Conservation (phyloP, 1,140 invertebrate genomes). For the Zeugodacus cucurbitae region DNA sequence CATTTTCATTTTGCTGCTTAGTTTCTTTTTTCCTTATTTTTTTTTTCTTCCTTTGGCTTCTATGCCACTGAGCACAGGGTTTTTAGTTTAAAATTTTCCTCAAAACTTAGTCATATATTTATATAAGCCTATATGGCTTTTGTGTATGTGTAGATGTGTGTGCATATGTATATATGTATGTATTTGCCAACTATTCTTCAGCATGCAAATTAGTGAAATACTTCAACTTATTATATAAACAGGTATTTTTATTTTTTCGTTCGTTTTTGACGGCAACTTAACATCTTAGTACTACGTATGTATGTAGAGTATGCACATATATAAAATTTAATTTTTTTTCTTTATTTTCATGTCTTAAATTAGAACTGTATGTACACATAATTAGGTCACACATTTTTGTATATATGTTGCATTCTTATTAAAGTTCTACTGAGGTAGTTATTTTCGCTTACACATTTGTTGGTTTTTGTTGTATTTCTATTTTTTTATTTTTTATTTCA, state of each 20-base stretch:
- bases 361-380: conserved; percentile 1
- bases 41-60: not conserved
- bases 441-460: conserved; percentile 8
- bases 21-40: not conserved
- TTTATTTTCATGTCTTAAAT: not conserved
- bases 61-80: not conserved
- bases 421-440: conserved; percentile 16
- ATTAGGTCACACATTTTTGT: conserved; percentile 22
- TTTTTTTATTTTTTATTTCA: not conserved
- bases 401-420: conserved; percentile 24
- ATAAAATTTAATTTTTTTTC: conserved; percentile 5
- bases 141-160: not conserved
- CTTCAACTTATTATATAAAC: no score
- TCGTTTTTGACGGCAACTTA: not conserved
- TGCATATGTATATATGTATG: not conserved
- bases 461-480: not conserved
- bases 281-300: not conserved
- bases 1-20: not conserved
- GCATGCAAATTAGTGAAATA: no score
- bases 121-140: not conserved
- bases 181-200: not conserved
- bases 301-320: not conserved
- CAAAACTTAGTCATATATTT: not conserved
- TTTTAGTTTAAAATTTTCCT: not conserved
- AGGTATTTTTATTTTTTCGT: not conserved